Evolutionary conservation across 2,888 invertebrate genomes (phyloP), one percentile per base, ranked within the genome.

Genomic region (Sarcophaga caerulescens): DNA sequence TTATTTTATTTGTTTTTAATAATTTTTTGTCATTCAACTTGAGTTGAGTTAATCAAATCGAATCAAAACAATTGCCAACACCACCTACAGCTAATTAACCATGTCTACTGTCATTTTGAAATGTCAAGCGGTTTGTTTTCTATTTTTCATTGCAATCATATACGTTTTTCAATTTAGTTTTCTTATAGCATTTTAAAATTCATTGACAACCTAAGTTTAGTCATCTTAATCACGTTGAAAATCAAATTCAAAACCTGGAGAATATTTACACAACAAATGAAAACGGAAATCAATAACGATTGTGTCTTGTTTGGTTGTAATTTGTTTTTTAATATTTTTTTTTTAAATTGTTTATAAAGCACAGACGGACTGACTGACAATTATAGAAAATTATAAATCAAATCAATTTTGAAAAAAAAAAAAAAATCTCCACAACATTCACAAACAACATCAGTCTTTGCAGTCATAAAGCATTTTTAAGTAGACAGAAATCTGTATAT

Each of bases 181-280:
- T 52, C 25, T 19, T 35, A 57, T 63, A 35, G 35, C 35, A 75
- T 66, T n/a, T n/a, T n/a, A n/a, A n/a, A n/a, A n/a, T n/a, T 85
- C 78, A 85, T 81, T 78, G 85, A 81, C 81, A 79, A 65, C 65
- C 69, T 63, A 63, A 65, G 84, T 65, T 81, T 73, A 85, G 85
- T 81, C 35, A 35, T 35, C 35, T 63, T 75, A 69, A 79, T 63
- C 69, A 23, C 52, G 69, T 70, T 70, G 52, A 76, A 57, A 76
- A 65, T 35, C 35, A 35, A 35, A 35, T 35, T 35, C 35, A 35
- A 35, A 35, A 35, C 65, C 45, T 57, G 44, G 57, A 45, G 19
- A 45, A 17, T 4, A 45, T 68, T 57, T 57, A 17, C n/a, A 17
- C n/a, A 35, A 35, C 6, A 45, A 77, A 77, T 25, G 60, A 63